phyloP scores from a whole-genome alignment of 2,113 vertebrate genomes.

The Pagrus major region DNA sequence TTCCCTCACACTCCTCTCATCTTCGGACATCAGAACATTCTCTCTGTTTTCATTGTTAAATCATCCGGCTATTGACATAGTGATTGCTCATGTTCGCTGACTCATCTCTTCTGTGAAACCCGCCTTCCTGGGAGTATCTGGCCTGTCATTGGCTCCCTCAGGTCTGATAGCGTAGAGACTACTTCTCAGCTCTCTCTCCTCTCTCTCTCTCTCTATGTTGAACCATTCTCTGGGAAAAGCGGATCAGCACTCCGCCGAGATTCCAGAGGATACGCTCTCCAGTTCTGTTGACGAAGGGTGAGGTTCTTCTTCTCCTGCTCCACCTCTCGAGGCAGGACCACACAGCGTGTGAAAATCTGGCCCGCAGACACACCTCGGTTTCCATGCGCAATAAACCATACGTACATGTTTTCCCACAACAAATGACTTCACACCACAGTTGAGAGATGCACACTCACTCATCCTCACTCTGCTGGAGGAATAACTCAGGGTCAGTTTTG shows the following conservation, averaged over 20 bases:
- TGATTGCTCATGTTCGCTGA: constrained; percentile 65
- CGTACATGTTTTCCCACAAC: constrained; percentile 56
- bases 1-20: constrained; percentile 47
- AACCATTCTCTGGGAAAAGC: constrained; percentile 81
- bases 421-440: constrained; percentile 57
- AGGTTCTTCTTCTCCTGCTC: constrained; percentile 80
- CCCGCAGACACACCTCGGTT: constrained; percentile 79
- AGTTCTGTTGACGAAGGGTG: constrained; percentile 86
- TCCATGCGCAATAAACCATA: constrained; percentile 59
- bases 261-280: constrained; percentile 64
- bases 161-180: constrained; percentile 35
- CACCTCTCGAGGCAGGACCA: constrained; percentile 81
- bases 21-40: constrained; percentile 42
- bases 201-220: constrained; percentile 43
- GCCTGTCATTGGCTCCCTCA: constrained; percentile 62
- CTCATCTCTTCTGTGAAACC: constrained; percentile 70
- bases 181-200: constrained; percentile 12
- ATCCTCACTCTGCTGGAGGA: constrained; percentile 1
- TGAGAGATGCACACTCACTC: constrained; percentile 32
- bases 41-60: constrained; percentile 60
- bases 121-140: constrained; percentile 59
- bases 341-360: constrained; percentile 83
- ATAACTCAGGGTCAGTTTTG: constrained; percentile 14
- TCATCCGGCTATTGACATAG: constrained; percentile 42
- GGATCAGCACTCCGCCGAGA: constrained; percentile 68